phyloP scores from a whole-genome alignment of 2,113 vertebrate species.

The Paraplagusia blochii region DNA sequence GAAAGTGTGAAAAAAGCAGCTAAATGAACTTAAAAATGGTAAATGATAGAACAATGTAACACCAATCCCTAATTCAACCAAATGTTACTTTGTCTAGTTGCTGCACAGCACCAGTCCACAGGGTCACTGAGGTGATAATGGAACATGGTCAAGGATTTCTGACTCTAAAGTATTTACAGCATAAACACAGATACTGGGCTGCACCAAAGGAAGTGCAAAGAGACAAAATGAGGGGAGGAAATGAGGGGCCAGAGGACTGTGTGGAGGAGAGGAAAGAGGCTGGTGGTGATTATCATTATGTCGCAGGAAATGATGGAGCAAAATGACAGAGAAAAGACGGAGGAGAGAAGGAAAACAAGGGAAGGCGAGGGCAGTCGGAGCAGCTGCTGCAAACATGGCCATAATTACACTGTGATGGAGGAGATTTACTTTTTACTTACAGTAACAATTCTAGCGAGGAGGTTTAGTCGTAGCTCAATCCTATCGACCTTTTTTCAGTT shows the following conservation, averaged over 20 bases:
- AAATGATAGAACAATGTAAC: no score
- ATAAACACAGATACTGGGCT: conserved; percentile 31
- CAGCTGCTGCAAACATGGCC: conserved; percentile 1
- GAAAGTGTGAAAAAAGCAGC: no score
- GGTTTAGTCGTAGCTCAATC: no score
- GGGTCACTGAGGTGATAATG: neutral
- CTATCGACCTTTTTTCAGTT: no score
- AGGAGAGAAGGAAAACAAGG: conserved; percentile 5
- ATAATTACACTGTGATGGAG: neutral
- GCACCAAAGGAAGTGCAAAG: conserved; percentile 43
- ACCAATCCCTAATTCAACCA: no score
- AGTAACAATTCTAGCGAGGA: neutral
- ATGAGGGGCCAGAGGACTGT: conserved; percentile 37
- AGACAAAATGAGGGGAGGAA: conserved; percentile 52
- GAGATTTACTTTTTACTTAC: neutral
- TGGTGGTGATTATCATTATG: conserved; percentile 30
- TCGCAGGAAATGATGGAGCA: conserved; percentile 49
- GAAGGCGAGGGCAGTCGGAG: neutral
- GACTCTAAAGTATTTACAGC: conserved; percentile 33
- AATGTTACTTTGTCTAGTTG: neutral
- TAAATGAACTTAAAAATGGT: no score
- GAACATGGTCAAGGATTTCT: conserved; percentile 5
- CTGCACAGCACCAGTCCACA: neutral
- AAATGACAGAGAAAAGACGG: conserved; percentile 27
- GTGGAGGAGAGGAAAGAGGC: conserved; percentile 2